A percentile compares a stretch with the other conserved stretches of the same genome.
Conservation (phyloP, 2,113 vertebrate genomes). For the Apeltes quadracus region DNA sequence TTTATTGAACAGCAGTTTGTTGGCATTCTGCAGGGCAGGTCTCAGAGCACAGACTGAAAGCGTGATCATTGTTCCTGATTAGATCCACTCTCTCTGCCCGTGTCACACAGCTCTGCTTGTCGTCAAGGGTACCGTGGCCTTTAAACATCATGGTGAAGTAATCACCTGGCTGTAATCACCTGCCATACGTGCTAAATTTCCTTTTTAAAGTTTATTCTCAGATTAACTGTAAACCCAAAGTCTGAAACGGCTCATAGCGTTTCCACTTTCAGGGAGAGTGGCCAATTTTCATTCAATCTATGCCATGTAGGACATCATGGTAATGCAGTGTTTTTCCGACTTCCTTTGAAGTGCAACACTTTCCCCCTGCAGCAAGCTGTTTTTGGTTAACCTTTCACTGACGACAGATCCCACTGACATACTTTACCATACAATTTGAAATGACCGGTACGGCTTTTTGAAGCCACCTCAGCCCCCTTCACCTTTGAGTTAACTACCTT, state of each 20-base stretch:
- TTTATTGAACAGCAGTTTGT: slow-evolving; percentile 46
- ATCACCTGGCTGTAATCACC: slow-evolving; percentile 13
- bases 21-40: slow-evolving; percentile 33
- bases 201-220: slow-evolving; percentile 20
- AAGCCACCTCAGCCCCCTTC: slow-evolving; percentile 34
- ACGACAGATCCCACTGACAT: slow-evolving; percentile 23
- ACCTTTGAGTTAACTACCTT: slow-evolving; percentile 32
- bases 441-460: slow-evolving; percentile 46
- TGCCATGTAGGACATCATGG: slow-evolving; percentile 60
- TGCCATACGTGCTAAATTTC: background rate
- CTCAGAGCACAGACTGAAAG: background rate
- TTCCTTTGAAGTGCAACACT: slow-evolving; percentile 69
- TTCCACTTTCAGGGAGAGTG: slow-evolving; percentile 41
- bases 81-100: slow-evolving; percentile 27
- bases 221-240: slow-evolving; percentile 11
- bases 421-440: slow-evolving; percentile 50
- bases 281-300: slow-evolving; percentile 48
- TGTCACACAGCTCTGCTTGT: slow-evolving; percentile 8
- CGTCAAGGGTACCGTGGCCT: slow-evolving; percentile 30
- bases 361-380: slow-evolving; percentile 42
- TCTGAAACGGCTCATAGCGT: slow-evolving; percentile 27
- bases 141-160: slow-evolving; percentile 29
- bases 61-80: slow-evolving; percentile 41
- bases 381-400: slow-evolving; percentile 71
- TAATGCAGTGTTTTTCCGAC: slow-evolving; percentile 42